Base-by-base conservation (phyloP, 1,140 invertebrate species). In the Solenopsis invicta region DNA sequence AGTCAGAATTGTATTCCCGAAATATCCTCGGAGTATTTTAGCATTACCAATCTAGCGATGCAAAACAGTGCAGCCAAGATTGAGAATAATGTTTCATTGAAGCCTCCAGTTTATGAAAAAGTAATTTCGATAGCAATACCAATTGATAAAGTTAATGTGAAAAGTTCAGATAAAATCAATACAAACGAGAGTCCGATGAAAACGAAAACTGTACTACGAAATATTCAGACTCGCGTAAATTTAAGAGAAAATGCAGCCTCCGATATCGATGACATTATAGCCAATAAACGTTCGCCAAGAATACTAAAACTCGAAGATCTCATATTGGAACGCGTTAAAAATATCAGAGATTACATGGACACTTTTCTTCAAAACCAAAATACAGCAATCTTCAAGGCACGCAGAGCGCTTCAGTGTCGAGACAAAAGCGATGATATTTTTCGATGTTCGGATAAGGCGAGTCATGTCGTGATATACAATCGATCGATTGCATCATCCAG, bases 21-120 rank as follows among this genome's bases (percentile, higher is more conserved):
- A 62, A 77, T 75, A 10, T 4, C 77, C 0, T 90, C 87, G 3
- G 52, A 90, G 45, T 90, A 90, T 59, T 90, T 90, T 18, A 90
- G 89, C 45, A 61, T 88, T 13, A 72, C 52, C n/a, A 69, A 90
- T 50, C 9, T 90, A 13, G 21, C 52, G 6, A 18, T 61, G 18
- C 29, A 75, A 10, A 41, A 75, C 13, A 29, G 34, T 13, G 29
- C n/a, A n/a, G n/a, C 45, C 12, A 4, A 45, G 50, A 21, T 29
- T 45, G 59, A 62, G 1, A 50, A 12, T 52, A 61, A 62, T 4
- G 34, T 64, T n/a, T 9, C 56, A 1, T 10, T 24, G 0, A 29
- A 74, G 1, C 41, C 52, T 1, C 78, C 45, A 2, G 29, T 12
- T 56, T 77, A 45, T 34, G 41, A 34, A 56, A 78, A 74, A 74